Percentiles rank a stretch among this genome's conserved stretches.
Conservation (phyloP, 1,140 invertebrate genomes). For the Rhopalosiphum padi region DNA sequence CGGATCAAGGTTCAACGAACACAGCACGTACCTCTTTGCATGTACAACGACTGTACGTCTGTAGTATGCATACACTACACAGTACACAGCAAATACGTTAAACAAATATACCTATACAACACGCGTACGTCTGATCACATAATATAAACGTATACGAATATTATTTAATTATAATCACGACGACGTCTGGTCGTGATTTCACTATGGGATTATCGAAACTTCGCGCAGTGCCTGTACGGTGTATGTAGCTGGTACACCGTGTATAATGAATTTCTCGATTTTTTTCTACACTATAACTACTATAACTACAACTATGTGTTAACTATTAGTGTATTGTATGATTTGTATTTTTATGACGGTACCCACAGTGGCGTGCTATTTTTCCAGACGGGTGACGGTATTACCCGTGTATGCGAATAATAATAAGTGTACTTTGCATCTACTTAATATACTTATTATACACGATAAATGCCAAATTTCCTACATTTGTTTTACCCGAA, state of each 20-base stretch:
- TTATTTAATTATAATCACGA: slow-evolving; percentile 29
- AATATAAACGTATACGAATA: neutral
- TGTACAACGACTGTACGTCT: neutral
- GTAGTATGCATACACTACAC: neutral
- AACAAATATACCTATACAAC: neutral
- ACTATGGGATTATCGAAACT: slow-evolving; percentile 25
- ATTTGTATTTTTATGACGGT: neutral
- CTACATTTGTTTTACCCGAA: neutral
- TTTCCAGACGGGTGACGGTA: neutral
- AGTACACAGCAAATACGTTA: neutral
- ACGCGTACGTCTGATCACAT: neutral
- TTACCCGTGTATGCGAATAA: too few species aligned
- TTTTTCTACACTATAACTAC: neutral
- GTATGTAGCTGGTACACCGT: neutral
- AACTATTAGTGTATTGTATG: neutral
- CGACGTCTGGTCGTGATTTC: slow-evolving; percentile 25
- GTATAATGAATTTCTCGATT: slow-evolving; percentile 5
- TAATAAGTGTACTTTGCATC: neutral
- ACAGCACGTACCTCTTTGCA: neutral
- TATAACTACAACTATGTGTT: neutral
- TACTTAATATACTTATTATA: neutral
- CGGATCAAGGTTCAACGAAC: slow-evolving; percentile 46
- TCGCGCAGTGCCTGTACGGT: neutral
- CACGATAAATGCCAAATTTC: neutral
- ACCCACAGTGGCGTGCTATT: neutral